Base-by-base conservation (phyloP, 2,113 vertebrate species). In the Forbesichthys papilliferus region DNA sequence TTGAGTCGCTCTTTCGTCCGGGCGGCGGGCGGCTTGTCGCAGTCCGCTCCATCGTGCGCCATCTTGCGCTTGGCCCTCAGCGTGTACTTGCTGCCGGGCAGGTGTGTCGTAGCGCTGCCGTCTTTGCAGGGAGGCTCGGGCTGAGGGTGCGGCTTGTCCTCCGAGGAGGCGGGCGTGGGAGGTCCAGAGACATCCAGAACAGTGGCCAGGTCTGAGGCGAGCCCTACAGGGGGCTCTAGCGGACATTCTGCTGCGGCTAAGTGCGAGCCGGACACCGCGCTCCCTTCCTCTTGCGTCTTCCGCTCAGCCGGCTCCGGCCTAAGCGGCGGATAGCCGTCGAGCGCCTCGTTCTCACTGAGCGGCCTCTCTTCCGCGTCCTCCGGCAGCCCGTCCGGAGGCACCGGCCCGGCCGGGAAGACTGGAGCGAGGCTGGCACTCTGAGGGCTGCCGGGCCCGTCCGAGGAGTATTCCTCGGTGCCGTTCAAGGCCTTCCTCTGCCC, bases 1-100 rank as follows among this genome's bases (percentile, higher is more conserved):
- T 89, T 92, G 3, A 73, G 59, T 11, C 54, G 57, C 13, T 91
- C 90, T 74, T 76, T 86, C 65, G 92, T 84, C 82, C 92, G 88
- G 85, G 91, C 89, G 75, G 86, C 81, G 76, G 92, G 91, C 61
- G 87, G 91, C 20, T 90, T 89, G 66, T 99, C 95, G 47, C 93
- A 93, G 57, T 98, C 95, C 82, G 96, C 95, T 42, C 91, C 84
- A 53, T 96, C 95, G 27, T 93, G 95, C 78, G 89, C 93, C 75
- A 93, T 95, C 86, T 98, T 99, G 27, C 97, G 93, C 83, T 99
- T 99, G 0, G 96, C 89, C 84, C 98, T 93, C 63, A 99, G 92
- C 0, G 95, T 96, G 9, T 99, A 99, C 77, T 99, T 99, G 89
- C 95, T 98, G 71, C 94, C 94, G 68, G 94, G 95, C 6, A 96